phyloP scores from a whole-genome alignment of 2,797 vertebrate species.

The Lutra lutra region DNA sequence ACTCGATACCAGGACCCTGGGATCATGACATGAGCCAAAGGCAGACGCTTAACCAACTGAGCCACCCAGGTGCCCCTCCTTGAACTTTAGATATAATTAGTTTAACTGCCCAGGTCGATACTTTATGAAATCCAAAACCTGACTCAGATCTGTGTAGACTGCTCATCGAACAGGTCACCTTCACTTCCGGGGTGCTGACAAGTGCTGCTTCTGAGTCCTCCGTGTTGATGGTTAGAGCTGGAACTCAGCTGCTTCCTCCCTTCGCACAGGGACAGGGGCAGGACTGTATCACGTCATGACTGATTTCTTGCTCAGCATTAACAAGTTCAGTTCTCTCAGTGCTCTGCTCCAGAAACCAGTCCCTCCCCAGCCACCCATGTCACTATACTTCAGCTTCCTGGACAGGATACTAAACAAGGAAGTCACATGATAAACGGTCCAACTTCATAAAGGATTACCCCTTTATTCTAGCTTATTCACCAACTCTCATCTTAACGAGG shows the following conservation, averaged over 20 bases:
- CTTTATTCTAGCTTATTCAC: neutral
- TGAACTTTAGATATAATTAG: neutral
- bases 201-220: neutral
- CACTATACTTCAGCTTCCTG: neutral
- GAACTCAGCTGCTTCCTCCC: neutral
- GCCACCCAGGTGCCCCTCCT: no score
- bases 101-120: neutral
- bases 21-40: no score
- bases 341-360: neutral
- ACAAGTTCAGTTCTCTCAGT: neutral
- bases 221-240: fast-evolving
- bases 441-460: neutral
- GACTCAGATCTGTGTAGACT: neutral
- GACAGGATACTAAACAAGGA: neutral
- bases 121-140: neutral
- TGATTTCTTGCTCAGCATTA: neutral
- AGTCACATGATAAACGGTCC: neutral
- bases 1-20: no score
- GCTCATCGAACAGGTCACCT: neutral
- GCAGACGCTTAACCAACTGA: no score
- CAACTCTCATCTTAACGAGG: neutral
- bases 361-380: fast-evolving
- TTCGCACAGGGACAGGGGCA: neutral
- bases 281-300: no score
- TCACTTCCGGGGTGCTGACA: neutral